phyloP scores from a whole-genome alignment of 2,113 vertebrate genomes.

The Menura novaehollandiae region DNA sequence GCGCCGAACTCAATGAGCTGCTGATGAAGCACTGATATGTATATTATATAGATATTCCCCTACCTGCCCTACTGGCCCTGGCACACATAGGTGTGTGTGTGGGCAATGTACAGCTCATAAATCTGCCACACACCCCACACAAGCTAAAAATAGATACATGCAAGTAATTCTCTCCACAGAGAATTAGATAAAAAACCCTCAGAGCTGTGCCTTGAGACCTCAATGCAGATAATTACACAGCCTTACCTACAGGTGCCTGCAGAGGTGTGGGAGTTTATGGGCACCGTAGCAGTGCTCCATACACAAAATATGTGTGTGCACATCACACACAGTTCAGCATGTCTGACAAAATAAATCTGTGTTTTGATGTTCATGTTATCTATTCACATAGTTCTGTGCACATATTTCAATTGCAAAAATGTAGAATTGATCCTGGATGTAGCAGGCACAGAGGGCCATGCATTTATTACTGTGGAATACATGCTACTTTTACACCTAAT shows the following conservation, averaged over 20 bases:
- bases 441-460: not conserved
- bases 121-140: not conserved
- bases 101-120: not conserved
- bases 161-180: not conserved
- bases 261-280: not conserved
- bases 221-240: rapidly evolving
- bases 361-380: rapidly evolving
- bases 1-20: not conserved
- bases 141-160: not conserved
- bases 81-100: not conserved
- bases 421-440: not conserved
- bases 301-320: rapidly evolving
- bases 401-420: not conserved
- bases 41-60: constrained; percentile 21
- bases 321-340: not conserved
- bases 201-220: not conserved
- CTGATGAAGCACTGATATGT: constrained; percentile 37
- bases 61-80: not conserved
- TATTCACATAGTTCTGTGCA: not conserved
- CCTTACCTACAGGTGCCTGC: not conserved
- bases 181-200: not conserved
- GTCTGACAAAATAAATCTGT: not conserved
- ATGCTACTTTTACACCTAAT: not conserved
- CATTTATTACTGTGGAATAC: not conserved
- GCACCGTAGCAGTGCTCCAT: rapidly evolving